Evolutionary conservation across 2,888 invertebrate species (phyloP), one percentile per base, ranked within the genome.

Genomic region (Cryptophagus acutangulus): DNA sequence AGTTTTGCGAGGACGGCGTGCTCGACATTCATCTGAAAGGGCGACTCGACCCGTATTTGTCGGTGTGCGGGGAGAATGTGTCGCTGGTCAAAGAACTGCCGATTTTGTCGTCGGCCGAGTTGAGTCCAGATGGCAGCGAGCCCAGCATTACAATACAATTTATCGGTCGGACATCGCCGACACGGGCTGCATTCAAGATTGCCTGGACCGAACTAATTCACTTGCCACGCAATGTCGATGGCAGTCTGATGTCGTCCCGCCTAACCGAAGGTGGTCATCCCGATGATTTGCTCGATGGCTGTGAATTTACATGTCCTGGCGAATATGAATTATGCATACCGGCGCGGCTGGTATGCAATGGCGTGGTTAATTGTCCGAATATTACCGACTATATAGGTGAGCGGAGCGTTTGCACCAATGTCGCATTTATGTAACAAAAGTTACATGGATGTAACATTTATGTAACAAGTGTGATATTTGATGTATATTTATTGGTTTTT

Each of bases 181-280:
- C 89, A 0, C 74, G 86, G 43, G 87, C 89, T 6, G 83, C 87
- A 8, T 91, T 92, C 62, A 88, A 89, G 62, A 82, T 92, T 20
- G 87, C 86, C 9, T 92, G 91, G 91, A 91, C 90, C 2, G 91
- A 91, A 54, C 74, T 91, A 26, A 88, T 82, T 61, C 90, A 90
- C 66, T 71, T 91, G 53, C 90, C 90, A 0, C 78, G 88, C 51
- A 89, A 89, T 66, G 79, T 82, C 13, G 87, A 88, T 52, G 90
- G 89, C 1, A 81, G 82, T 15, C 66, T 66, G 24, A 85, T 86
- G 74, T 85, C 86, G 1, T 86, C 87, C 18, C 78, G 83, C 47
- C 69, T 89, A 36, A 82, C 80, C 18, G 84, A 83, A 57, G 77
- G 76, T 38, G 60, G 62, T 3, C 68, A 70, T 39, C 54, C 65